Evolutionary conservation across 1,140 invertebrate genomes (phyloP), one percentile per base, ranked within the genome.

Genomic region (Sesamia nonagrioides): DNA sequence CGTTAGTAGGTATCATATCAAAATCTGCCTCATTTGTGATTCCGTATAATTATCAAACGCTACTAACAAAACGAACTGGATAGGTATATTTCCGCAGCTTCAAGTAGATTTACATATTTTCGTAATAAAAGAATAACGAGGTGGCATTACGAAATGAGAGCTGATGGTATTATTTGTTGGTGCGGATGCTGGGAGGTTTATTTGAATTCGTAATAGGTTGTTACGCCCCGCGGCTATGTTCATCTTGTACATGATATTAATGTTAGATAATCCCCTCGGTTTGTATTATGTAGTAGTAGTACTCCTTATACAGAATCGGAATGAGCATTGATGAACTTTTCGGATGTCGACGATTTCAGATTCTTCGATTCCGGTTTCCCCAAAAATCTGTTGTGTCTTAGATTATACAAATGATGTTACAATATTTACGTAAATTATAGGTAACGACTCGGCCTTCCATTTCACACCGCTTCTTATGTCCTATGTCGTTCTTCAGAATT

Each of bases 71-170:
- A 63, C 60, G 40, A 40, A 11, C 5, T 48, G 15, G 8, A 2
- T 18, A n/a, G 37, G 13, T 21, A 33, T 56, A 18, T 18, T 35
- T 33, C 58, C 60, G n/a, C n/a, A 13, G 42, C n/a, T 21, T 21
- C 18, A 45, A 48, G 2, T 21, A 21, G 4, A 68, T 68, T 48
- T 45, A 48, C 63, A 68, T 68, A 68, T 68, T 68, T 68, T 15
- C 7, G 63, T 68, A 68, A 68, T 68, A 45, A 68, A 68, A 15
- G 17, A 21, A 66, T 66, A 68, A 45, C 33, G 60, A 63, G 60
- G 17, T 17, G 6, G 2, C 9, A 21, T 68, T 68, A 68, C 42
- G 42, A 68, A 68, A 48, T 68, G 18, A 27, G 15, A 45, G 17
- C 2, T 21, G 48, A 27, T 42, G 9, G 33, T 37, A 45, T 42